Conservation (phyloP, 2,888 invertebrate genomes). For the Melitaea athalia region DNA sequence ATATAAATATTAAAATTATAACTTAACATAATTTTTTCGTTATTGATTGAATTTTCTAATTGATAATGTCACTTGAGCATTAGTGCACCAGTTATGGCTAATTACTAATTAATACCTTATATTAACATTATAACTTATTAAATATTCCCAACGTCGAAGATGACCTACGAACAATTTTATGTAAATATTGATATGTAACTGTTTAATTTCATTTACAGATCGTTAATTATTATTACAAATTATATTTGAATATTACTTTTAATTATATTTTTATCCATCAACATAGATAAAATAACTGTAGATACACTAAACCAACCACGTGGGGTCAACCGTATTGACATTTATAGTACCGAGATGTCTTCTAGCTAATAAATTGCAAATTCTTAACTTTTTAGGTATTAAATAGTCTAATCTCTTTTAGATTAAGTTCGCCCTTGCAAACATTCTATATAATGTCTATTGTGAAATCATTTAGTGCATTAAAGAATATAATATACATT, state of each 20-base stretch:
- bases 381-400: no score
- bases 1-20: background rate
- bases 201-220: slow-evolving; percentile 1
- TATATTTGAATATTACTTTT: background rate
- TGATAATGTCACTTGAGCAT: slow-evolving; percentile 3
- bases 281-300: no score
- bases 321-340: no score
- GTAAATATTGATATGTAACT: background rate
- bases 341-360: no score
- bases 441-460: no score
- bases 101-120: slow-evolving; percentile 8
- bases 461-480: no score
- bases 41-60: background rate
- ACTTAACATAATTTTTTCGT: background rate
- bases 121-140: background rate
- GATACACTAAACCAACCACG: no score
- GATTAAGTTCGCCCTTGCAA: no score
- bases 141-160: slow-evolving; percentile 6
- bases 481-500: no score
- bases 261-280: background rate
- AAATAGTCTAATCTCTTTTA: no score
- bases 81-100: background rate
- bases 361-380: no score
- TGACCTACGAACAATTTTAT: slow-evolving; percentile 10
- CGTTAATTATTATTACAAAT: slow-evolving; percentile 10